Evolutionary conservation across 2,797 vertebrate species (phyloP), one percentile per base, ranked within the genome.

Genomic region (Pitangus sulphuratus): DNA sequence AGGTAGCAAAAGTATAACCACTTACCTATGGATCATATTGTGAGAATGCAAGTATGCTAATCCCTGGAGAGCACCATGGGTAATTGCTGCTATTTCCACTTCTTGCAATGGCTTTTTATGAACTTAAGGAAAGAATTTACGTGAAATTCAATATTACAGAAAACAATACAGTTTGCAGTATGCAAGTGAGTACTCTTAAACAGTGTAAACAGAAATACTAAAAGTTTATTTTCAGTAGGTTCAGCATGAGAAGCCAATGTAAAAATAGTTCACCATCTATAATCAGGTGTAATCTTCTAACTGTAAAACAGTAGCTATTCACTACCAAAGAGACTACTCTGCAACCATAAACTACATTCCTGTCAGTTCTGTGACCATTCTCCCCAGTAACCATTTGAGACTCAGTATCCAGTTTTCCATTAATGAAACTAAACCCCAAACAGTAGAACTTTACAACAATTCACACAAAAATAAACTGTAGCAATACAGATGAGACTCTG

Each of bases 31-130:
- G 98, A 99, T 99, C 99, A 99, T 99, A 96, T 99, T 99, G 98
- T 99, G 99, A 98, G 99, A 99, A 98, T 99, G 99, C 98, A 99
- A 99, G 96, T 99, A 99, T 76, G 99, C 99, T 98, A 99, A 98
- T 96, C 99, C 99, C 97, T 99, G 99, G 97, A 99, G 99, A 98
- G 99, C 99, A 98, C 99, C 99, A 94, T 99, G 99, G 97, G 99
- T 99, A 98, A 99, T 99, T 97, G 99, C 99, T 97, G 99, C 99
- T 98, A 99, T 99, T 98, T 99, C 99, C 89, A 99, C 98, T 98
- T 99, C 99, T 98, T 99, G 99, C 92, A 99, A 98, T 93, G 99
- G 99, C 98, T 99, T 99, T 98, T 99, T 99, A 98, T 99, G 99
- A 98, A 99, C 99, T 99, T 97, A 60, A 97, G 84, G 71, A 87